Conservation (phyloP, 1,140 invertebrate genomes). For the Idris sp. region DNA sequence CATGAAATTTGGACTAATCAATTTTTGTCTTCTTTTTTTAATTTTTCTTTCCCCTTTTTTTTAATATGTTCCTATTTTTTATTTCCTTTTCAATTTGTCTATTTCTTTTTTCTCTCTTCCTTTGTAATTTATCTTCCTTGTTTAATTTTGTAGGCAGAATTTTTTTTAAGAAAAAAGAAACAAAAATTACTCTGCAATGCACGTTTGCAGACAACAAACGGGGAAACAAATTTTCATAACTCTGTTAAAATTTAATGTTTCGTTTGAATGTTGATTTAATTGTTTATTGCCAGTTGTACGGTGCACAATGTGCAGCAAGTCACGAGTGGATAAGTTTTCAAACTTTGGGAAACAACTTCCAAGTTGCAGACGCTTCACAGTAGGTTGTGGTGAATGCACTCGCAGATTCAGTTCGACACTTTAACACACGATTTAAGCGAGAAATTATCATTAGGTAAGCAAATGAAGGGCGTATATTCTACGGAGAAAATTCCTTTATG, state of each 20-base stretch:
- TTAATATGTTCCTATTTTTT: too few relatives aligned
- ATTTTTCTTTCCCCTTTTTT: neutral
- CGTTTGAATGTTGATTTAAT: slow-evolving; percentile 51
- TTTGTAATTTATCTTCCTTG: too few relatives aligned
- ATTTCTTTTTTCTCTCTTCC: too few relatives aligned
- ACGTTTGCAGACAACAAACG: too few relatives aligned
- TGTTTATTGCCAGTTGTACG: slow-evolving; percentile 39
- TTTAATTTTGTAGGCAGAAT: too few relatives aligned
- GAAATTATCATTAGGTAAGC: slow-evolving; percentile 55
- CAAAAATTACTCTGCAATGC: too few relatives aligned
- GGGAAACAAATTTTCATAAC: slow-evolving; percentile 27
- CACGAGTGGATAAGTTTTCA: slow-evolving; percentile 55
- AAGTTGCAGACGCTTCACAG: slow-evolving; percentile 38
- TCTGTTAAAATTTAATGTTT: slow-evolving; percentile 46
- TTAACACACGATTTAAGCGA: slow-evolving; percentile 57
- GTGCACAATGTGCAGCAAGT: slow-evolving; percentile 54
- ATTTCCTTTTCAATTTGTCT: too few relatives aligned
- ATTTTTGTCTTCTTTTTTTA: slow-evolving; percentile 19
- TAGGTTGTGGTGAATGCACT: slow-evolving; percentile 50
- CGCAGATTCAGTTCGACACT: slow-evolving; percentile 57
- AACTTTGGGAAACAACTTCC: slow-evolving; percentile 53
- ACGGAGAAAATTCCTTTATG: too few relatives aligned
- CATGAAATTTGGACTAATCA: slow-evolving; percentile 47
- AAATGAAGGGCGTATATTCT: slow-evolving; percentile 28
- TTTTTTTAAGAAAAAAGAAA: too few relatives aligned